Evolutionary conservation across 2,797 vertebrate species (phyloP), one percentile per base, ranked within the genome.

Genomic region (Gila robusta): DNA sequence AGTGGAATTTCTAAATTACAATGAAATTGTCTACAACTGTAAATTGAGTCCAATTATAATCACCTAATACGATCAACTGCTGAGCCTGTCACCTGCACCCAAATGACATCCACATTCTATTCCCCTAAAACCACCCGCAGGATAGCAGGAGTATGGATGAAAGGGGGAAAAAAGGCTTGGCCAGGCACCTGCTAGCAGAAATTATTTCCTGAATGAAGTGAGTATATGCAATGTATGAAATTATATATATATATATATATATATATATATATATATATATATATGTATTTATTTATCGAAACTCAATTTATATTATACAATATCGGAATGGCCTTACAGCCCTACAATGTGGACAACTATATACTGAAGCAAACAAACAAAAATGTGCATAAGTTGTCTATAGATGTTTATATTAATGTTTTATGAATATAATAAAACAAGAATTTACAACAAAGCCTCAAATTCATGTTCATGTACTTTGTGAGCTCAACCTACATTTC

Each of bases 21-120:
- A 89, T 77, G 83, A 90, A 87, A 89, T 85, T 89, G 87, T 82
- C 82, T 88, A 80, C 87, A 86, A 88, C 89, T 89, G 86, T 59
- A 82, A 89, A 89, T 85, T 47, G 79, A 90, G 89, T 83, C 82
- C 86, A 89, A 87, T 90, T 90, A 90, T 90, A 89, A 91, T 91
- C 90, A 89, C 85, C 88, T 84, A 87, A 89, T 87, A 84, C 78
- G 74, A 89, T 79, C 83, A 84, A 86, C 82, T 88, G 81, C 81
- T 78, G 86, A 85, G 21, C 85, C 76, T 91, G 87, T 83, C 86
- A 82, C 86, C 86, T 81, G 79, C 74, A 88, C 44, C 88, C 88
- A 88, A 76, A 74, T 84, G 87, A 88, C 80, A 79, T 81, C 85
- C 79, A 79, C 86, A 81, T 87, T 69, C 73, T 59, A 84, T 83